phyloP scores from a whole-genome alignment of 2,113 vertebrate species.

The Redunca redunca region DNA sequence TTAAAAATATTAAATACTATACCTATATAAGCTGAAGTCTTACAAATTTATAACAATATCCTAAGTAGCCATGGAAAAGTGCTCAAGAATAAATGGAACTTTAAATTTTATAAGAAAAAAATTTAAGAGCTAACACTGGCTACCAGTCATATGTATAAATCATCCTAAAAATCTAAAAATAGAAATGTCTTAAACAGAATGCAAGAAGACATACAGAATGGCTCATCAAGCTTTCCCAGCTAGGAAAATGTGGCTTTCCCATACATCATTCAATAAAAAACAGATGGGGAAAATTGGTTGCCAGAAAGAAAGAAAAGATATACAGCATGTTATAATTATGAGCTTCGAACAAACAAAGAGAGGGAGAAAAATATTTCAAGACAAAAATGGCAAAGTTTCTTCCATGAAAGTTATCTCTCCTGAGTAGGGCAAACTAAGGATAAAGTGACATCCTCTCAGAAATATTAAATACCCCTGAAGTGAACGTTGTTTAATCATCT shows the following conservation, averaged over 20 bases:
- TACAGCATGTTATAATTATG: slow-evolving; percentile 35
- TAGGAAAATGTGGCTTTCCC: slow-evolving; percentile 56
- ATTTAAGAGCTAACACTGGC: background rate
- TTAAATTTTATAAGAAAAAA: slow-evolving; percentile 33
- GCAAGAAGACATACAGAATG: background rate
- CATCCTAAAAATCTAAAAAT: slow-evolving; percentile 48
- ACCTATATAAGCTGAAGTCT: background rate
- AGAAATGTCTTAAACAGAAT: background rate
- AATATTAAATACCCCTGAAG: background rate
- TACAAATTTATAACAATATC: background rate
- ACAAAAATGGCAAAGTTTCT: slow-evolving; percentile 31
- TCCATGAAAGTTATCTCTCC: slow-evolving; percentile 19
- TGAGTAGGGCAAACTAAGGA: background rate
- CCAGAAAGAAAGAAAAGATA: slow-evolving; percentile 43
- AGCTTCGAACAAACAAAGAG: slow-evolving; percentile 43
- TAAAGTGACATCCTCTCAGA: slow-evolving; percentile 23
- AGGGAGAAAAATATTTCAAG: slow-evolving; percentile 22
- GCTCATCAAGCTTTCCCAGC: background rate
- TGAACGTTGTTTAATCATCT: background rate
- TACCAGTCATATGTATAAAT: slow-evolving; percentile 13
- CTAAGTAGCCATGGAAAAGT: background rate
- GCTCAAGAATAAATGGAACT: background rate
- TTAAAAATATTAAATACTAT: background rate
- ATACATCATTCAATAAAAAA: slow-evolving; percentile 58
- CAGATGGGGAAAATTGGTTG: slow-evolving; percentile 49